Evolutionary conservation across 2,888 invertebrate genomes (phyloP), one percentile per base, ranked within the genome.

Genomic region (Drosophila koepferae): DNA sequence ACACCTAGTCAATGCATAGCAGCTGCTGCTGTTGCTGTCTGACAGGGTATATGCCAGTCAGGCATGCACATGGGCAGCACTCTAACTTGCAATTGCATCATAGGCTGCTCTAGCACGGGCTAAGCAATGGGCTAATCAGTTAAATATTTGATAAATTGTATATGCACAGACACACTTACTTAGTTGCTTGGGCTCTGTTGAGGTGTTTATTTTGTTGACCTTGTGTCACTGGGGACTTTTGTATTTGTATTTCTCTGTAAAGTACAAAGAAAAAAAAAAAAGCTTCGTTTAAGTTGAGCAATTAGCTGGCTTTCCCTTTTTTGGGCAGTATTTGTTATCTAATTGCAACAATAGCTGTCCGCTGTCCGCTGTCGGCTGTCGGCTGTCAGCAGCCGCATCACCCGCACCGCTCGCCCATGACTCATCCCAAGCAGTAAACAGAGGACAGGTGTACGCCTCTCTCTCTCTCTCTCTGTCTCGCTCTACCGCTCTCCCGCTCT

Each of bases 261-360:
- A 31, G 36, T 20, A 23, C 16, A 18, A 34, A 31, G 5, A n/a
- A 36, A 36, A 34, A n/a, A 36, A 36, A 34, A 34, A 2, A 14
- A 40, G 38, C 34, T 63, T 54, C 28, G 51, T 53, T 65, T 49
- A 20, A 28, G 51, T 41, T 51, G n/a, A 18, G 31, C 51, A 71
- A 73, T 70, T 49, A 62, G 54, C 55, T 72, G 72, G 51, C 72
- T 72, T 77, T 60, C 73, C 77, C 73, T 60, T 63, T 72, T 62
- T 81, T 62, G 77, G 77, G 38, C 62, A 68, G 55, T 62, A 36
- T 51, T 51, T 51, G 9, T 46, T 55, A 61, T 65, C 73, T 64
- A 44, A 46, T 34, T 61, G 56, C 43, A 59, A 56, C 75, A 69
- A 64, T 62, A 56, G 34, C 31, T 56, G 58, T 43, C 40, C 58